Conservation (phyloP, 64 coral and sea anemone species). For the Stichodactyla helianthus region DNA sequence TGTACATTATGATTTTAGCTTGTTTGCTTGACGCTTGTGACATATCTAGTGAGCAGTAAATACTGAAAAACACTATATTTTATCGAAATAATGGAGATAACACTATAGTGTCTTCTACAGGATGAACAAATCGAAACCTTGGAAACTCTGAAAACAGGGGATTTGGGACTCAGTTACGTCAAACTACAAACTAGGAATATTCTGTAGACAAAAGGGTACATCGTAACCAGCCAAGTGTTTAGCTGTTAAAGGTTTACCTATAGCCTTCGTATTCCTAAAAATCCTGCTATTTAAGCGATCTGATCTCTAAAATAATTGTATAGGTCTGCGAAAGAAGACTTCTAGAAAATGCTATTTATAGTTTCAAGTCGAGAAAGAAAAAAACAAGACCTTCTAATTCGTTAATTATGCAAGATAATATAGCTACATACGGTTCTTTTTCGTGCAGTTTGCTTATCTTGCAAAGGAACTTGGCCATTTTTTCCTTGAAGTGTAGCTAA, state of each 20-base stretch:
- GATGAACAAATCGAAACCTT: neutral
- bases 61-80: neutral
- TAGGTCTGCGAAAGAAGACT: neutral
- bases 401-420: slow-evolving; percentile 10
- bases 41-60: neutral
- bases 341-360: slow-evolving; percentile 8
- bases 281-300: neutral
- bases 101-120: neutral
- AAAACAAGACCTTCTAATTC: neutral
- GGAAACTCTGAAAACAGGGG: neutral
- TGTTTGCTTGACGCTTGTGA: neutral
- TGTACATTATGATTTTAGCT: slow-evolving; percentile 3
- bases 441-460: slow-evolving; percentile 19
- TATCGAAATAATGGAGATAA: neutral
- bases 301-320: neutral
- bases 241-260: too few species aligned
- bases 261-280: neutral
- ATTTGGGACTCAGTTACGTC: neutral
- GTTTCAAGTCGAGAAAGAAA: neutral
- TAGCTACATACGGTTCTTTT: slow-evolving; percentile 51
- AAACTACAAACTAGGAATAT: neutral
- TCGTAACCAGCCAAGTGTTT: too few species aligned
- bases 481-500: slow-evolving; percentile 64
- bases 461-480: slow-evolving; percentile 30
- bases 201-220: too few species aligned